Conservation (phyloP, 1,140 invertebrate species). For the Drosophila obscura region DNA sequence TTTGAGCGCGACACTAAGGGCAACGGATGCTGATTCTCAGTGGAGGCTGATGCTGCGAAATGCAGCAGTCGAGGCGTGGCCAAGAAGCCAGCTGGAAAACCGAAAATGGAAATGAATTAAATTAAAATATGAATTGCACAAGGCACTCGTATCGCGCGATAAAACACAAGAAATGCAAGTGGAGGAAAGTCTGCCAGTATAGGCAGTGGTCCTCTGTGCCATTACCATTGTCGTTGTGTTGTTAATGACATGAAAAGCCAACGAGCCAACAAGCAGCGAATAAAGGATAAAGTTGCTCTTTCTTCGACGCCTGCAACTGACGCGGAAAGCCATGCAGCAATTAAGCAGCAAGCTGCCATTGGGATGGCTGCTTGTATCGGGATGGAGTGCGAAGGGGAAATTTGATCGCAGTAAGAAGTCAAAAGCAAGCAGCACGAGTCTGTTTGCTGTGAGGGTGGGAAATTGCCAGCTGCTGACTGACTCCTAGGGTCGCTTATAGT, state of each 20-base stretch:
- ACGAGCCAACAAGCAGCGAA: constrained; percentile 2
- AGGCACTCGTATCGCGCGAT: constrained; percentile 16
- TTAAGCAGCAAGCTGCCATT: constrained; percentile 40
- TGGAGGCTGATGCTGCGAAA: background rate
- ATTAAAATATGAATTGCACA: constrained; percentile 56
- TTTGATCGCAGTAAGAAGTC: constrained; percentile 7
- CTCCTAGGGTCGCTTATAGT: constrained; percentile 7
- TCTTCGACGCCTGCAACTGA: constrained; percentile 40
- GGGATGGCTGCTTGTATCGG: too few relatives aligned
- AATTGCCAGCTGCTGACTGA: constrained; percentile 11
- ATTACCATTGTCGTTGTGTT: constrained; percentile 12
- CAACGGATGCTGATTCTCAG: background rate
- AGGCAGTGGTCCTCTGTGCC: background rate
- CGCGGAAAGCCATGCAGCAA: constrained; percentile 52
- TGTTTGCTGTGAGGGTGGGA: constrained; percentile 13
- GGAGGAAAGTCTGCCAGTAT: constrained; percentile 10
- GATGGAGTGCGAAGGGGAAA: background rate
- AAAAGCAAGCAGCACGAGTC: background rate
- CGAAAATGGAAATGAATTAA: constrained; percentile 46
- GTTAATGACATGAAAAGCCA: constrained; percentile 51
- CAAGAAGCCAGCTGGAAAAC: constrained; percentile 7
- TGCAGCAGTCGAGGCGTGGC: constrained; percentile 16
- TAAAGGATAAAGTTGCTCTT: constrained; percentile 31
- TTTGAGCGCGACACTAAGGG: constrained; percentile 22
- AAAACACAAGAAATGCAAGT: constrained; percentile 24